Evolutionary conservation across 2,113 vertebrate species (phyloP).

Genomic region (Marmota monax): DNA sequence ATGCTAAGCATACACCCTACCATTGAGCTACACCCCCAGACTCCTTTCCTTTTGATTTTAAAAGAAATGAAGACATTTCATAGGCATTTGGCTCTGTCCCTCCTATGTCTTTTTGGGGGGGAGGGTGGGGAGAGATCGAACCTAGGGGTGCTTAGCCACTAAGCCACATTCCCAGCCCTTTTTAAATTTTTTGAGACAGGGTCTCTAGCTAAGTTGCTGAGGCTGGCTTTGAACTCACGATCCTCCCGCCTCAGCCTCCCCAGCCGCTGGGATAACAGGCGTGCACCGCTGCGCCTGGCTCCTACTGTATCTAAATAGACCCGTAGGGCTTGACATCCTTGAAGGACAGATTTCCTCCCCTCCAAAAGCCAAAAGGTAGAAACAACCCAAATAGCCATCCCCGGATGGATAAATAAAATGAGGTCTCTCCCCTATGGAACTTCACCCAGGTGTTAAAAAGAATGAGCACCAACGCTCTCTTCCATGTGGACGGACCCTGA

Average conservation of each 20-base stretch:
- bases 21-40: neutral
- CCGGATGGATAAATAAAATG: neutral
- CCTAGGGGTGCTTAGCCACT: too few species aligned
- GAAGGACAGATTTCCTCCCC: neutral
- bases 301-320: neutral
- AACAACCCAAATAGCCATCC: too few species aligned
- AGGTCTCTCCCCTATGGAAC: neutral
- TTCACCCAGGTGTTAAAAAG: neutral
- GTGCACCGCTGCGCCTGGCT: too few species aligned
- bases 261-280: too few species aligned
- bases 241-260: too few species aligned
- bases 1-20: neutral
- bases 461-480: accelerated
- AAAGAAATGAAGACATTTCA: neutral
- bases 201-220: too few species aligned
- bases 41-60: neutral
- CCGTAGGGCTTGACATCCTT: neutral
- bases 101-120: neutral
- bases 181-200: too few species aligned
- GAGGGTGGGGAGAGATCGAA: too few species aligned
- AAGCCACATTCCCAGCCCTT: too few species aligned
- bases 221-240: too few species aligned
- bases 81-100: neutral
- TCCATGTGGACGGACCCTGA: accelerated
- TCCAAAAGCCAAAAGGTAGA: too few species aligned